Base-by-base conservation (phyloP, 2,888 invertebrate genomes). In the Lasioglossum leucozonium region DNA sequence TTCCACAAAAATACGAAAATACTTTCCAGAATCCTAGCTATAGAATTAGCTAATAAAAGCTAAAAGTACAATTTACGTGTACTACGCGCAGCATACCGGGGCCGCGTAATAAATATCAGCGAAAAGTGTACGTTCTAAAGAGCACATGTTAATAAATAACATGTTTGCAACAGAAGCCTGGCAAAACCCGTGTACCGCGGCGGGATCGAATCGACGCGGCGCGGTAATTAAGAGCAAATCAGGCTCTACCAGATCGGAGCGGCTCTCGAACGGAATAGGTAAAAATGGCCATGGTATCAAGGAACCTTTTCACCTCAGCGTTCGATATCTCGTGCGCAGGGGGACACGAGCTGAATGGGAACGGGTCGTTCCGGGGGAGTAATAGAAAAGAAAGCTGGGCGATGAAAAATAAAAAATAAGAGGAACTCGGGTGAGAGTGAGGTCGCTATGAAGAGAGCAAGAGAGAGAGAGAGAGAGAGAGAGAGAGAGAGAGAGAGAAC, bases 231-330 rank as follows among this genome's bases (percentile, higher is more conserved):
- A 37, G n/a, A 18, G 34, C n/a, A 42, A 47, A 81, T 47, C 62
- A 62, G 55, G 26, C 30, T 62, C 16, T 10, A 42, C 34, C 26
- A 16, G 44, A 82, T 67, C 44, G 55, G 34, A 10, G 30, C 42
- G 37, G 40, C n/a, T 47, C 18, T 76, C 16, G 72, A 11, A 37
- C 34, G 55, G n/a, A 55, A 18, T 34, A 8, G 67, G 22, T 67
- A 67, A 67, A 67, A 67, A 42, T 65, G 30, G 18, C 62, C 16
- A 30, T 37, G 77, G 13, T 82, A 79, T 79, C 74, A 58, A 71
- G 72, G 51, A 77, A 87, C 77, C 74, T 82, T 79, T 88, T 67
- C 88, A 77, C 79, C 72, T 72, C 16, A 30, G 13, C 72, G 47
- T 55, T 58, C 79, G 81, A 88, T 81, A 79, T 82, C 22, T 13